Conservation (phyloP, 2,113 vertebrate species). For the Trichomycterus rosablanca region DNA sequence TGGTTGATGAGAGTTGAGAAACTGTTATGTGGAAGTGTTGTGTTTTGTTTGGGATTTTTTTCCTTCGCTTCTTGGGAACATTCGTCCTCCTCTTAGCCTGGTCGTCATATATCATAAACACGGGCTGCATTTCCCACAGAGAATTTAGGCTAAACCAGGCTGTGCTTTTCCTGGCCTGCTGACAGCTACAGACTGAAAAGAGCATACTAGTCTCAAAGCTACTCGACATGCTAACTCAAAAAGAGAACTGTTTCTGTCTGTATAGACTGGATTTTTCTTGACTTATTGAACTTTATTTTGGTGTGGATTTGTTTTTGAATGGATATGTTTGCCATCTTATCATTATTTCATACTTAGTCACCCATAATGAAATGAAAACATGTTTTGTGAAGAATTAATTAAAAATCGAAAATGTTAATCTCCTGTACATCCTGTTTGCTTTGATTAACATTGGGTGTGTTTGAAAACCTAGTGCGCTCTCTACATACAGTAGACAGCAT, state of each 20-base stretch:
- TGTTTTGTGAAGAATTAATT: too few relatives aligned
- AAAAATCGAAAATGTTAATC: too few relatives aligned
- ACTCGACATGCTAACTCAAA: slow-evolving; percentile 18
- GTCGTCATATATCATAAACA: slow-evolving; percentile 60
- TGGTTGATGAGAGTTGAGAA: slow-evolving; percentile 15
- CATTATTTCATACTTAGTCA: too few relatives aligned
- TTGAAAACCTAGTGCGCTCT: too few relatives aligned
- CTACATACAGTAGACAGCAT: too few relatives aligned
- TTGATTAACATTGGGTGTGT: too few relatives aligned
- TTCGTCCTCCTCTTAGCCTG: slow-evolving; percentile 41
- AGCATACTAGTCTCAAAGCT: slow-evolving; percentile 21
- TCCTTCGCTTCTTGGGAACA: slow-evolving; percentile 33
- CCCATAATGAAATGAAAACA: too few relatives aligned
- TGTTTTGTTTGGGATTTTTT: slow-evolving; percentile 38
- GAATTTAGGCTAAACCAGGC: slow-evolving; percentile 13
- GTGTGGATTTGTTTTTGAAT: too few relatives aligned
- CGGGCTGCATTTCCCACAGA: slow-evolving; percentile 61
- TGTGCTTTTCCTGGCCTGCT: slow-evolving; percentile 40
- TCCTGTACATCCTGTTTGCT: too few relatives aligned
- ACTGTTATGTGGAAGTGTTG: background rate
- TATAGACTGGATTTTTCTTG: background rate
- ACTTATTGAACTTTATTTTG: too few relatives aligned
- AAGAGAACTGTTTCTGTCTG: slow-evolving; percentile 6
- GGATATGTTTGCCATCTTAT: too few relatives aligned
- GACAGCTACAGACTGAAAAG: slow-evolving; percentile 27